Base-by-base conservation (phyloP, 2,113 vertebrate species). In the Dolichotis patagonum region DNA sequence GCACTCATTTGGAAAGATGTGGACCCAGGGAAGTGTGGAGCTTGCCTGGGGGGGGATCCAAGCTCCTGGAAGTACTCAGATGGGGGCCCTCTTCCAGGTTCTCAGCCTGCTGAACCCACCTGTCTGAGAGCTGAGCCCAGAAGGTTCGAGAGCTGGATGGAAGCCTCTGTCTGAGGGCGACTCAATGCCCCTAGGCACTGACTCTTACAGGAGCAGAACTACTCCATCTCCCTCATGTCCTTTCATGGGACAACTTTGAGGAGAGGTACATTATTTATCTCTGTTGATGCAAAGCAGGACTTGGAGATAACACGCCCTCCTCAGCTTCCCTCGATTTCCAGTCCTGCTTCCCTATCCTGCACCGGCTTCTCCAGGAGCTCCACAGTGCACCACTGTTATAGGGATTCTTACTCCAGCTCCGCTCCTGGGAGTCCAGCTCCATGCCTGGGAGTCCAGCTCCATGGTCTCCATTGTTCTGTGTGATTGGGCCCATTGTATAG, bases 241-340 rank as follows among this genome's bases (percentile, higher is more conserved):
- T 49, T 54, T 35, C 10, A 16, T 38, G 9, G 1, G 46, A 58
- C 49, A 30, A 13, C 63, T 62, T 85, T 46, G 30, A 85, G 43
- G 17, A 1, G 5, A 56, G 32, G 43, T 13, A 20, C 0, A 22
- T 67, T 6, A 9, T 8, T 26, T 84, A 46, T 30, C 52, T 54
- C 65, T 73, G n/a, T 14, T 1, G 9, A 22, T 5, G 38, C 24
- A 5, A n/a, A 26, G 9, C 3, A 30, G 58, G 63, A 32, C 43
- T 38, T 67, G 3, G 49, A n/a, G 43, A 49, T 26, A 4, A 14
- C 38, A 28, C 0, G 0, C 9, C 8, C 20, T 43, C 28, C 82
- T 16, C 32, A 3, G 49, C 60, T 78, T 46, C 52, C 13, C 22
- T 80, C 5, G 17, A 1, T 73, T n/a, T 5, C 43, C 38, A 24